Percentiles rank a stretch among this genome's conserved stretches.
Conservation (phyloP, 2,888 invertebrate species). For the Pachliopta kotzebuea region DNA sequence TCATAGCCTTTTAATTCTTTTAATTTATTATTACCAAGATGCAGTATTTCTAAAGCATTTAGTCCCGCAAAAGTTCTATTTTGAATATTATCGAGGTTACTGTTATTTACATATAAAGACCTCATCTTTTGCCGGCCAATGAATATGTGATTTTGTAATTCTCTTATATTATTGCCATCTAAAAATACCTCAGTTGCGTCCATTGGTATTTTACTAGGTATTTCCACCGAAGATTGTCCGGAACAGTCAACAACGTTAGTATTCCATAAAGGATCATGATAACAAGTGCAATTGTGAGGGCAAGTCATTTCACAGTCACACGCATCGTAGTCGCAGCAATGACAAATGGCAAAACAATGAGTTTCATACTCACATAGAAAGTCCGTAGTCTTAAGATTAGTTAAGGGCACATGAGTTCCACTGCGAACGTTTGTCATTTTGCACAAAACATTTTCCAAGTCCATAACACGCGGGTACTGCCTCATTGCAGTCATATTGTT, state of each 20-base stretch:
- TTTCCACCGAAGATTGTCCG: slow-evolving; percentile 86
- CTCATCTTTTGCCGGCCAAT: slow-evolving; percentile 94
- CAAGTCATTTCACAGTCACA: slow-evolving; percentile 99
- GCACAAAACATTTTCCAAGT: slow-evolving; percentile 93
- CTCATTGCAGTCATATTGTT: slow-evolving; percentile 91
- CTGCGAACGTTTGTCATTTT: slow-evolving; percentile 92
- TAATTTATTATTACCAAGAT: slow-evolving; percentile 92
- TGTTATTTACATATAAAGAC: slow-evolving; percentile 91
- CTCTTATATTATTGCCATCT: slow-evolving; percentile 93
- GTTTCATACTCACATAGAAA: slow-evolving; percentile 95
- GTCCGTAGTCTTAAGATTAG: slow-evolving; percentile 88
- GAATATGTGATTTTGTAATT: slow-evolving; percentile 92
- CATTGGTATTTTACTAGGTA: slow-evolving; percentile 94
- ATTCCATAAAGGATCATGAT: slow-evolving; percentile 96
- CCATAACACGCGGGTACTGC: slow-evolving; percentile 93
- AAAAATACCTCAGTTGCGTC: slow-evolving; percentile 96
- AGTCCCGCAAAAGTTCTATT: slow-evolving; percentile 95
- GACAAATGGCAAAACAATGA: slow-evolving; percentile 96
- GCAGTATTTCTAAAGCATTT: slow-evolving; percentile 87
- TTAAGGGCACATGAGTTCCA: slow-evolving; percentile 88
- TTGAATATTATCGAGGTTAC: slow-evolving; percentile 90
- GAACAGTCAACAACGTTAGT: slow-evolving; percentile 96
- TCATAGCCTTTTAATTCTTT: slow-evolving; percentile 90
- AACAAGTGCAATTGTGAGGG: slow-evolving; percentile 95
- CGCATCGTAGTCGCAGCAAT: slow-evolving; percentile 97